These are phyloP conservation scores for Limnephilus lunatus DNA, from an alignment of 2,888 invertebrate genomes.

Conservation along the genomic window DNA sequence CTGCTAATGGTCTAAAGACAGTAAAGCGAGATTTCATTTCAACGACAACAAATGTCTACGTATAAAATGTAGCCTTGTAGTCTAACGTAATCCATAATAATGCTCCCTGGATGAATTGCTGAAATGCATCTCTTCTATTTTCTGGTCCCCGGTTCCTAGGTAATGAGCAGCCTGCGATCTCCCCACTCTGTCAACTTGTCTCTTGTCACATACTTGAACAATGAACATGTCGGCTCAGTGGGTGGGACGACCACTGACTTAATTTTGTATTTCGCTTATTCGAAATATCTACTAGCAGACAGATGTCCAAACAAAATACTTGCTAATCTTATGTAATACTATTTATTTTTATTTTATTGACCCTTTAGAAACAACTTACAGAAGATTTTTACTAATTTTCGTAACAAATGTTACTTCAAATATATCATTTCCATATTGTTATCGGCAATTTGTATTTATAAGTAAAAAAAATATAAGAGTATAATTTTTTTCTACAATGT, in stretches of 20 bases:
- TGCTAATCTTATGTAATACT: neutral
- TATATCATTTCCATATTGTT: too few relatives aligned
- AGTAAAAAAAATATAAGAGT: too few relatives aligned
- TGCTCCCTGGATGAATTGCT: neutral
- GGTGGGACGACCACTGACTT: neutral
- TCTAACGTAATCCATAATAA: neutral
- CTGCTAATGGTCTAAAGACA: too few relatives aligned
- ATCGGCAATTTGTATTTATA: too few relatives aligned
- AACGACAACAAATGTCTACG: neutral
- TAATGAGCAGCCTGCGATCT: neutral
- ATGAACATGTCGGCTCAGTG: neutral
- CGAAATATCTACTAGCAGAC: neutral
- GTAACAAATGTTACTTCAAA: neutral
- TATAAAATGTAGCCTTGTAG: neutral
- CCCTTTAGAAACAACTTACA: too few relatives aligned
- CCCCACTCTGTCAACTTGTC: too few relatives aligned
- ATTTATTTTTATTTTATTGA: neutral
- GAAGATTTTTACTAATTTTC: neutral
- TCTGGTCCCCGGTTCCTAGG: neutral
- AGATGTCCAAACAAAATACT: too few relatives aligned
- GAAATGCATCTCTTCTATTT: neutral
- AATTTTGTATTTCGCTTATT: neutral
- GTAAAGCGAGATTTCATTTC: too few relatives aligned
- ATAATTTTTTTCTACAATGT: neutral
- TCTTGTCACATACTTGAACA: neutral